A percentile compares a stretch with the other conserved stretches of the same genome.
phyloP scores from a whole-genome alignment of 2,797 vertebrate species.

The Psittacula echo region DNA sequence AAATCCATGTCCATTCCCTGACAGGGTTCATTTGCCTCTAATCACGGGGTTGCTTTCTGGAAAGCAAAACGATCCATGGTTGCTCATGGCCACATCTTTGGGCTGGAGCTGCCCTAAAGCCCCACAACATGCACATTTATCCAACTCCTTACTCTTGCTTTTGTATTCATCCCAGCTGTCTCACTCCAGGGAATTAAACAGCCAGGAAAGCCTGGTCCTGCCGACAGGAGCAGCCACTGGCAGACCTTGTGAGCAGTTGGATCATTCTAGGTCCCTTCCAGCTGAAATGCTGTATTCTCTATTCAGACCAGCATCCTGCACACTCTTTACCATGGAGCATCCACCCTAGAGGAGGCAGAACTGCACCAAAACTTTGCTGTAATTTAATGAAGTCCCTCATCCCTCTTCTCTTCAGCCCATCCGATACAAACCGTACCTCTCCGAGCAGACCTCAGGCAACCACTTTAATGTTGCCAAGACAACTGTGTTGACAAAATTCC shows the following conservation, averaged over 20 bases:
- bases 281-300: neutral
- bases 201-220: neutral
- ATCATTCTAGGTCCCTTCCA: neutral
- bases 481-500: conserved; percentile 41
- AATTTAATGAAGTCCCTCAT: neutral
- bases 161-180: neutral
- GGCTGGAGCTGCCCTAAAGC: neutral
- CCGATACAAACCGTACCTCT: fast-evolving
- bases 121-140: fast-evolving
- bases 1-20: neutral
- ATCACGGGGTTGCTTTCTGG: neutral
- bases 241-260: neutral
- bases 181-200: neutral
- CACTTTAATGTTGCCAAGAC: conserved; percentile 47
- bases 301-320: fast-evolving
- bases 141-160: neutral
- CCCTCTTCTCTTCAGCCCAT: neutral
- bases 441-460: neutral
- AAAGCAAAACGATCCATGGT: neutral
- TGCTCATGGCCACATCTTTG: neutral
- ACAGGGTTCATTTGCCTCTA: neutral
- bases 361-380: neutral
- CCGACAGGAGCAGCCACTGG: fast-evolving
- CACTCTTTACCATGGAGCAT: fast-evolving
- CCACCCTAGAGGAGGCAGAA: neutral